phyloP scores from a whole-genome alignment of 1,140 invertebrate genomes.

The Hylyphantes graminicola region DNA sequence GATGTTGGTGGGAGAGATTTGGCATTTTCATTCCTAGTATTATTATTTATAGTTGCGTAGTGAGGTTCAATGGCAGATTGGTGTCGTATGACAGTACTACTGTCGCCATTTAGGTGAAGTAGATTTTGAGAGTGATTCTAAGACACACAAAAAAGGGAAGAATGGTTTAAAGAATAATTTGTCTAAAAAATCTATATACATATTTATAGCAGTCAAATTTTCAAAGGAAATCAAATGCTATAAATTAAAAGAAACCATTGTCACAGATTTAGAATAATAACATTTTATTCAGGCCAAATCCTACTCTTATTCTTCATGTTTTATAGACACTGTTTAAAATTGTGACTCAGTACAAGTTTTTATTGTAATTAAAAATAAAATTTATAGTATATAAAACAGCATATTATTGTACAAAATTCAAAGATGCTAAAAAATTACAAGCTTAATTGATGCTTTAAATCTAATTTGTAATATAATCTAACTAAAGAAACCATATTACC shows the following conservation, averaged over 20 bases:
- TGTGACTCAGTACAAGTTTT: too few species aligned
- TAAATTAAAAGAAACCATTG: neutral
- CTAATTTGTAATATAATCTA: too few species aligned
- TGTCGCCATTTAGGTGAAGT: constrained; percentile 40
- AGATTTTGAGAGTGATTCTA: constrained; percentile 40
- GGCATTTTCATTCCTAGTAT: constrained; percentile 31
- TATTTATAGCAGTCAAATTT: neutral
- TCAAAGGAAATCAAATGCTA: neutral
- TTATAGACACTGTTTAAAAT: too few species aligned
- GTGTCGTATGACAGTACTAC: constrained; percentile 22
- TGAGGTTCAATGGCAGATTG: constrained; percentile 42
- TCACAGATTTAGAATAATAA: neutral
- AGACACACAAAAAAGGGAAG: neutral
- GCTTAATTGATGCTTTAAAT: too few species aligned
- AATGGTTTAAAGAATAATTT: neutral
- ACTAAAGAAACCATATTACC: too few species aligned
- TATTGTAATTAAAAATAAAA: too few species aligned
- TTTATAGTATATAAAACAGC: too few species aligned
- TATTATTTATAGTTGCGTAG: constrained; percentile 25
- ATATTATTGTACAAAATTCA: too few species aligned
- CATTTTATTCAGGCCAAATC: neutral
- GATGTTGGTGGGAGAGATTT: constrained; percentile 47
- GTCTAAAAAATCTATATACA: neutral
- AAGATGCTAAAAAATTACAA: too few species aligned
- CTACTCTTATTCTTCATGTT: too few species aligned